Base-by-base conservation (phyloP, 1,140 invertebrate genomes). In the Pseudomyrmex gracilis region DNA sequence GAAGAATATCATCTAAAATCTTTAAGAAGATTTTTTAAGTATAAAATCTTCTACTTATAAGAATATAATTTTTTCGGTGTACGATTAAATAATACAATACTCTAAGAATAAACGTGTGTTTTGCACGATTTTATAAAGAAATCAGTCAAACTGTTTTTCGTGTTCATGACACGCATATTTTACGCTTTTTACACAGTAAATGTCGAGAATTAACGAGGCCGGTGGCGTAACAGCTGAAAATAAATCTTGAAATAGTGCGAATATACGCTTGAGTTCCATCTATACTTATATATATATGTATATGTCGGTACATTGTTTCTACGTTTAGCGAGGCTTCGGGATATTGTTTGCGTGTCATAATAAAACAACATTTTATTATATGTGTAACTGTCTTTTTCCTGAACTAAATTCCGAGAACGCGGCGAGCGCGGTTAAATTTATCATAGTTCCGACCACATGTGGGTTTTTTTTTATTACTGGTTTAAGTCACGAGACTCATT, bases 91-190 rank as follows among this genome's bases (percentile, higher is more conserved):
- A 34, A 34, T 5, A 13, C 2, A 51, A 12, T 13, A 0, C 13
- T 51, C 2, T 51, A 51, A 51, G 12, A 51, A 51, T 51, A 51
- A 12, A 51, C 13, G 49, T 2, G 13, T 2, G 34, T 13, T 64
- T 1, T 8, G 60, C 20, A 34, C 2, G 2, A n/a, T 45, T 24
- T 15, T 17, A 4, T 0, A 15, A 45, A 20, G 15, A 58, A 58
- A 5, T 63, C 20, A n/a, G 49, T 58, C 2, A 9, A 70, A 70
- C 43, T 12, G 43, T 47, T 58, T 58, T 78, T 7, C 15, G 51
- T 57, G 58, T 71, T 80, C 71, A 43, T 70, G 76, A 80, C 71
- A 68, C 24, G 45, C 55, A 57, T 70, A 58, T 80, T 58, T 47
- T 47, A 70, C 34, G 12, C 53, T 22, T 58, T 71, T 58, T 47